A percentile compares a stretch with the other conserved stretches of the same genome.
Evolutionary conservation across 2,113 vertebrate species (phyloP).

Genomic region (Cinclus mexicanus): DNA sequence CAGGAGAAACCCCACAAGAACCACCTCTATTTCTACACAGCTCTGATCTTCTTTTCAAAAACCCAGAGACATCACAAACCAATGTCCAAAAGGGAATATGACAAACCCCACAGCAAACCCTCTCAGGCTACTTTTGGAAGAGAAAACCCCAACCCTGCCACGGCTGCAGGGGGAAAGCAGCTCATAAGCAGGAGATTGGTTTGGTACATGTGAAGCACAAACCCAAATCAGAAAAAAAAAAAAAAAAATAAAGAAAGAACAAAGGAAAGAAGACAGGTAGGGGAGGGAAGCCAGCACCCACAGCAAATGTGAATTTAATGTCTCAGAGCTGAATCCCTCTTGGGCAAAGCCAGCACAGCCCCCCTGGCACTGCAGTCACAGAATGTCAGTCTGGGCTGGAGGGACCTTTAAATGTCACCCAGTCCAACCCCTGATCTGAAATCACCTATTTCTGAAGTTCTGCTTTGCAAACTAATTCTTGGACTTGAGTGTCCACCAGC

Average conservation of each 20-base stretch:
- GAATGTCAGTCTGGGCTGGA: background rate
- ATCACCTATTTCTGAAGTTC: background rate
- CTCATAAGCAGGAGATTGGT: background rate
- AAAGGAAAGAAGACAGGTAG: background rate
- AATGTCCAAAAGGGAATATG: background rate
- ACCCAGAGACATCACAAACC: background rate
- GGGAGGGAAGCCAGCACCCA: background rate
- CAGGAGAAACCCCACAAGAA: background rate
- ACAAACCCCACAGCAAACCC: background rate
- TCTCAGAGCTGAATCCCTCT: rapidly evolving
- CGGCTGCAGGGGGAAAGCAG: background rate
- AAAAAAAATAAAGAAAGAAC: background rate
- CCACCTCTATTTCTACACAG: background rate
- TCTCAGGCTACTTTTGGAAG: background rate
- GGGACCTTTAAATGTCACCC: background rate
- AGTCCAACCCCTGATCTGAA: background rate
- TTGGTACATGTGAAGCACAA: background rate
- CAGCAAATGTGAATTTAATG: background rate
- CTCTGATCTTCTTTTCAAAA: background rate
- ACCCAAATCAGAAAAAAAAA: background rate
- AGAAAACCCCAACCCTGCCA: background rate
- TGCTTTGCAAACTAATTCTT: background rate
- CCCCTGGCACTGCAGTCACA: background rate
- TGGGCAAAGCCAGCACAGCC: background rate
- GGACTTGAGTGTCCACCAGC: background rate